Evolutionary conservation across 2,113 vertebrate genomes (phyloP).

Genomic region (Grammomys surdaster): DNA sequence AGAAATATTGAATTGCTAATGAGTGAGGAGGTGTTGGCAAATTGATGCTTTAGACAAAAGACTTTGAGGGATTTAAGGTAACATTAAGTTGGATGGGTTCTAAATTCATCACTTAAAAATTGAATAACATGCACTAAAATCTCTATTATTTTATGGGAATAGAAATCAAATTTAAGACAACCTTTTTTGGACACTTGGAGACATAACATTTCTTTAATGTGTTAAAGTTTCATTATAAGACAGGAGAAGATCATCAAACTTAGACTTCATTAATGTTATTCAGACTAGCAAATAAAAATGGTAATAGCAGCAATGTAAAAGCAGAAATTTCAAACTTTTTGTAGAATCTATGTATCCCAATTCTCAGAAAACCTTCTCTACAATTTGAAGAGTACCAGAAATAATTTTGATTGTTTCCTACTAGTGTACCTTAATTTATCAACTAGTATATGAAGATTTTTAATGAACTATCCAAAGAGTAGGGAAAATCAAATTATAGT

Average conservation of each 20-base stretch:
- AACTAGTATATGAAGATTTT: background rate
- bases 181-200: background rate
- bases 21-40: constrained; percentile 38
- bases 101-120: constrained; percentile 21
- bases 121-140: background rate
- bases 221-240: constrained; percentile 4
- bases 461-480: background rate
- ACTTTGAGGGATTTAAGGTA: background rate
- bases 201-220: background rate
- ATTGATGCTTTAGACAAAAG: constrained; percentile 57
- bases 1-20: constrained; percentile 67
- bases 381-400: background rate
- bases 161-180: background rate
- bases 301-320: background rate
- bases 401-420: background rate
- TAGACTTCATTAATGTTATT: background rate
- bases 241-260: constrained; percentile 14
- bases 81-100: background rate
- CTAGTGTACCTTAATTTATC: background rate
- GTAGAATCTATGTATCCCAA: background rate
- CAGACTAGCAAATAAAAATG: background rate
- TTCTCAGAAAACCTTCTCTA: background rate
- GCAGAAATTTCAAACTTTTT: background rate
- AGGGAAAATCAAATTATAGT: background rate
- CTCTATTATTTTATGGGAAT: background rate